Percentiles rank a stretch among this genome's conserved stretches.
These are phyloP conservation scores for Denticeps clupeoides DNA, from an alignment of 2,797 vertebrate genomes.

Conservation along the genomic window DNA sequence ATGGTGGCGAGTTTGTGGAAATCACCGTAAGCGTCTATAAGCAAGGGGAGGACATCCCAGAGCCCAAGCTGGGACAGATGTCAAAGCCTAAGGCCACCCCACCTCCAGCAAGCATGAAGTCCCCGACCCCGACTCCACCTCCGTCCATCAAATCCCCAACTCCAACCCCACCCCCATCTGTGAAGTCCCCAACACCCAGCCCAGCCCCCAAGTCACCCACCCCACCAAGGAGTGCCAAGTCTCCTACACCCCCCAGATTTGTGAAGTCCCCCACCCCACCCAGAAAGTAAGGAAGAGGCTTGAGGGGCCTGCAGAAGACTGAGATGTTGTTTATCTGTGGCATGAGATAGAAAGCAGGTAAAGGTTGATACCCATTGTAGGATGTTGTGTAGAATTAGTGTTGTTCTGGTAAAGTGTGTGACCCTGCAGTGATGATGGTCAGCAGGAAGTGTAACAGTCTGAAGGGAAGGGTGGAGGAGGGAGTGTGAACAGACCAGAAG, in stretches of 20 bases:
- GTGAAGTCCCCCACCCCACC: constrained; percentile 52
- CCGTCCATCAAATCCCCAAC: constrained; percentile 22
- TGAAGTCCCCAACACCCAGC: constrained; percentile 29
- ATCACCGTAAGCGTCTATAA: constrained; percentile 93
- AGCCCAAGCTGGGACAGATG: constrained; percentile 57
- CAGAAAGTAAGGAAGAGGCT: constrained; percentile 44
- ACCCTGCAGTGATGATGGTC: too few relatives aligned
- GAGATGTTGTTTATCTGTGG: constrained; percentile 23
- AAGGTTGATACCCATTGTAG: constrained; percentile 18
- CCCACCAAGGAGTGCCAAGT: constrained; percentile 24
- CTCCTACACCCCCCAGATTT: constrained; percentile 34
- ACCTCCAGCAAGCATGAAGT: constrained; percentile 14
- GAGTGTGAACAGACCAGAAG: constrained; percentile 9
- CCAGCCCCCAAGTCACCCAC: constrained; percentile 29
- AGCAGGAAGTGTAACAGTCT: constrained; percentile 1
- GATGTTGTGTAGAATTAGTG: constrained; percentile 6
- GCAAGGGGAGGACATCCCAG: constrained; percentile 78
- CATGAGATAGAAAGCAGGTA: constrained; percentile 35
- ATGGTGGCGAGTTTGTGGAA: constrained; percentile 92
- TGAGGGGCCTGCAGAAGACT: constrained; percentile 11
- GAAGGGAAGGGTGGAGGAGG: background rate
- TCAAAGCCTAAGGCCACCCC: constrained; percentile 50
- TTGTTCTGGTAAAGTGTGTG: constrained; percentile 1
- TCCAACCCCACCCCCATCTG: constrained; percentile 16
- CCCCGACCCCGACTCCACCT: constrained; percentile 27